Evolutionary conservation across 2,888 invertebrate genomes (phyloP).

Genomic region (Aleiodes alternator): DNA sequence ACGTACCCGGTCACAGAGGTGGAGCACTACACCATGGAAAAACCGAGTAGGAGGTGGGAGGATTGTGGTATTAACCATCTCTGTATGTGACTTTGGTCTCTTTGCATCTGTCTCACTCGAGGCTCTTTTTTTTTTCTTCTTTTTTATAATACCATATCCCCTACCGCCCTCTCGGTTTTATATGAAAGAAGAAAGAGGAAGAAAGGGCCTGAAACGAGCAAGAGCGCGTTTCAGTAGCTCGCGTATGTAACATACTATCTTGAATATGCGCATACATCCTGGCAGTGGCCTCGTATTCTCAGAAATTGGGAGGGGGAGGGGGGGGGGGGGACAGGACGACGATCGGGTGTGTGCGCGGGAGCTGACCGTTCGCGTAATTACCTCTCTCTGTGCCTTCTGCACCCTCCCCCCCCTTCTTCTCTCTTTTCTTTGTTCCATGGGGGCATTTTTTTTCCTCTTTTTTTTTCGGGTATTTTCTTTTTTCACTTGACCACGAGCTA

Average conservation of each 20-base stretch:
- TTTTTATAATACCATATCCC: background rate
- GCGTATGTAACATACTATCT: conserved; percentile 75
- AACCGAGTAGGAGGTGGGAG: conserved; percentile 18
- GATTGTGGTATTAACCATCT: conserved; percentile 31
- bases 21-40: conserved; percentile 32
- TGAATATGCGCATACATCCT: conserved; percentile 72
- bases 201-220: conserved; percentile 52
- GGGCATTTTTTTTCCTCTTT: conserved; percentile 35
- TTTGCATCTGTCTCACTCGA: conserved; percentile 8
- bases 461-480: conserved; percentile 40
- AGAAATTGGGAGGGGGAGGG: conserved; percentile 66
- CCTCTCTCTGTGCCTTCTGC: conserved; percentile 56
- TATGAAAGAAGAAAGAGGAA: conserved; percentile 45
- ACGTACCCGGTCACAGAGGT: conserved; percentile 58
- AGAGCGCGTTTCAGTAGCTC: conserved; percentile 68
- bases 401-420: background rate
- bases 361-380: conserved; percentile 74
- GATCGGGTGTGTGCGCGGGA: conserved; percentile 72
- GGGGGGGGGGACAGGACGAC: conserved; percentile 58
- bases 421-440: conserved; percentile 22
- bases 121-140: background rate
- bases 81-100: conserved; percentile 27
- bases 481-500: conserved; percentile 40
- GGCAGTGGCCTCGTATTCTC: conserved; percentile 65
- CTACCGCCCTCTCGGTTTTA: conserved; percentile 41